phyloP scores from a whole-genome alignment of 1,140 invertebrate genomes.

The Drosophila mayri region DNA sequence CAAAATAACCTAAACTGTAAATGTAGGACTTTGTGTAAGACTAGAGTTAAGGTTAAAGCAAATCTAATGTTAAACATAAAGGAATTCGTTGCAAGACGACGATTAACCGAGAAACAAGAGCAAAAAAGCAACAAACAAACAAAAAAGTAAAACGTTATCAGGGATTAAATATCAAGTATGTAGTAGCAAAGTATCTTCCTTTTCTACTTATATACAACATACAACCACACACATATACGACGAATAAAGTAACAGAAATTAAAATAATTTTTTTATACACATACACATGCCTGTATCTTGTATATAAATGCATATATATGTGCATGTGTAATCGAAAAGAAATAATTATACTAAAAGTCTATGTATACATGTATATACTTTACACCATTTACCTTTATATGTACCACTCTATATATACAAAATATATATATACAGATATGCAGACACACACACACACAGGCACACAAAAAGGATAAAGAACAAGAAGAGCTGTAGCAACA shows the following conservation, averaged over 20 bases:
- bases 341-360: conserved; percentile 40
- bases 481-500: conserved; percentile 33
- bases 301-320: conserved; percentile 8
- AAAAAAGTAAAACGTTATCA: conserved; percentile 82
- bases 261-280: conserved; percentile 47
- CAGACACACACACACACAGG: conserved; percentile 1
- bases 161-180: conserved; percentile 79
- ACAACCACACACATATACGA: conserved; percentile 28
- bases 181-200: conserved; percentile 65
- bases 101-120: conserved; percentile 10
- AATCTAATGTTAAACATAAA: conserved; percentile 53
- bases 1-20: conserved; percentile 37
- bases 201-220: conserved; percentile 53
- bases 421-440: conserved; percentile 29
- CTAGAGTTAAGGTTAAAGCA: conserved; percentile 40
- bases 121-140: conserved; percentile 54
- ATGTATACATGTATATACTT: conserved; percentile 54
- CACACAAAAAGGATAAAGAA: conserved; percentile 18
- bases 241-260: conserved; percentile 45
- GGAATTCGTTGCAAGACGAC: conserved; percentile 58
- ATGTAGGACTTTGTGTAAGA: conserved; percentile 34
- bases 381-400: conserved; percentile 51
- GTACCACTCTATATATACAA: conserved; percentile 34
- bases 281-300: conserved; percentile 19
- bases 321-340: conserved; percentile 11